Conservation (phyloP, 2,113 vertebrate species). For the Corydoras maculifer region DNA sequence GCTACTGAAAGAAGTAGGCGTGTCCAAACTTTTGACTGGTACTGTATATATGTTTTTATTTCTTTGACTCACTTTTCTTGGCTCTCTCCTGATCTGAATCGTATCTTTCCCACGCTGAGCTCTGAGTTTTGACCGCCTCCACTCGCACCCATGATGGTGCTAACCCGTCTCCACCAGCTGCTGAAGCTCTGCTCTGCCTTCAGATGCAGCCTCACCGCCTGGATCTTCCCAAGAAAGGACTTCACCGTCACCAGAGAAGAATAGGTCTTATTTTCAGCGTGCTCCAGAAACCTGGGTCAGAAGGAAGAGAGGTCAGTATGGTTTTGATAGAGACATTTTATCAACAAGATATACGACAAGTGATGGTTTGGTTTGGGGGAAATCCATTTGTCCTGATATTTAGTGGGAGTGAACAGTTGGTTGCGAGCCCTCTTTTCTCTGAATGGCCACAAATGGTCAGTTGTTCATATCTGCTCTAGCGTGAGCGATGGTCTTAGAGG, state of each 20-base stretch:
- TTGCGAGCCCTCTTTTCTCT: no score
- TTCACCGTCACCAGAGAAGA: slow-evolving; percentile 69
- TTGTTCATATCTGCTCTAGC: no score
- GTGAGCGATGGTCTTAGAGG: no score
- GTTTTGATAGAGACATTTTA: no score
- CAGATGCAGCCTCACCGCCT: slow-evolving; percentile 71
- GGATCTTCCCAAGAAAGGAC: slow-evolving; percentile 65
- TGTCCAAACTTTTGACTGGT: no score
- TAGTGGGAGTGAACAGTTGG: no score
- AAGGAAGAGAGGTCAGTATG: background rate
- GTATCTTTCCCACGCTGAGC: slow-evolving; percentile 62
- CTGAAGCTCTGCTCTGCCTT: slow-evolving; percentile 64
- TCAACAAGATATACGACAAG: no score
- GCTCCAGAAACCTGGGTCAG: slow-evolving; percentile 44
- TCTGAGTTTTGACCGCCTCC: slow-evolving; percentile 46
- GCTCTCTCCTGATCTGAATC: slow-evolving; percentile 74
- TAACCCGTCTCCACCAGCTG: slow-evolving; percentile 70
- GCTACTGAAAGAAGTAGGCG: no score
- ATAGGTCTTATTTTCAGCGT: slow-evolving; percentile 68
- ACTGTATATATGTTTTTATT: background rate
- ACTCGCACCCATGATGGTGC: slow-evolving; percentile 69
- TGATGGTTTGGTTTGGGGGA: no score
- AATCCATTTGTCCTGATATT: no score
- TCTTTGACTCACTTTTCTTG: slow-evolving; percentile 69
- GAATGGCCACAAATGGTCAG: no score